These are phyloP conservation scores for Nowickia ferox DNA, from an alignment of 2,888 invertebrate genomes.

Conservation along the genomic window DNA sequence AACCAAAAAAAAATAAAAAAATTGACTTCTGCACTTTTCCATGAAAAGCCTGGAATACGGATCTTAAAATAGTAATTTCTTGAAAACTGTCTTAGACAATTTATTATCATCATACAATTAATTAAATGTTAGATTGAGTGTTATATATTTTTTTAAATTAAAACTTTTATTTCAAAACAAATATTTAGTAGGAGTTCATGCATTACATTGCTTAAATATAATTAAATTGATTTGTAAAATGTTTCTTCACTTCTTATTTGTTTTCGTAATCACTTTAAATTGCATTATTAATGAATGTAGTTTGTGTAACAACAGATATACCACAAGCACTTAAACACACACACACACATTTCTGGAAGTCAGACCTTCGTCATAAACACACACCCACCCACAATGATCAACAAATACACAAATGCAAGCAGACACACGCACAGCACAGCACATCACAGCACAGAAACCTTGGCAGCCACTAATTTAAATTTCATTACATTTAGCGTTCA, in stretches of 20 bases:
- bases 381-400: neutral
- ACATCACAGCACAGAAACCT: neutral
- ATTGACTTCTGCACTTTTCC: too few species aligned
- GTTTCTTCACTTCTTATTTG: neutral
- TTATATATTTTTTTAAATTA: neutral
- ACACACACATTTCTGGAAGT: neutral
- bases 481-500: conserved; percentile 76
- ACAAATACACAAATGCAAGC: conserved; percentile 1
- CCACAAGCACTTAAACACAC: conserved; percentile 13
- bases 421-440: neutral
- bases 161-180: neutral
- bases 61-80: too few species aligned
- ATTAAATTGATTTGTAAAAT: neutral
- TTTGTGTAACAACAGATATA: neutral
- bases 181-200: too few species aligned
- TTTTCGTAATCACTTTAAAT: neutral
- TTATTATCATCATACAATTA: too few species aligned
- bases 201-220: neutral
- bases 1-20: too few species aligned
- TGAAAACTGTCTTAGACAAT: too few species aligned
- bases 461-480: conserved; percentile 52
- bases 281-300: neutral
- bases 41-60: too few species aligned
- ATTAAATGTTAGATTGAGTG: neutral
- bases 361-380: neutral